Evolutionary conservation across 2,888 invertebrate species (phyloP), one percentile per base, ranked within the genome.

Genomic region (Pimpla rufipes): DNA sequence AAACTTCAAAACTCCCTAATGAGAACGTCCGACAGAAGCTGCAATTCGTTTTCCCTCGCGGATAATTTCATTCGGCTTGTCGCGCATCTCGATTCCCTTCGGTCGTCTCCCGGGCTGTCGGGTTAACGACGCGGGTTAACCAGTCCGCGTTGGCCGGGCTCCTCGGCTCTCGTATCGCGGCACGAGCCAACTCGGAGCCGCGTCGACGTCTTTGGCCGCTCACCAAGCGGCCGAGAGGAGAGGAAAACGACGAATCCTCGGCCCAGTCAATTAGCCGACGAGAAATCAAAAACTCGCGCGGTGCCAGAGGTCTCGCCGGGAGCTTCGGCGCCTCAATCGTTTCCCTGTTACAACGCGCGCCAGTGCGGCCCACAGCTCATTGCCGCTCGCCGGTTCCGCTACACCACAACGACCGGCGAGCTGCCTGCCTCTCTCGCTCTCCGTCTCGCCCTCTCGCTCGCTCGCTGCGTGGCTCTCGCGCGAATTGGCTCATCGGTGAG

Each of bases 401-500:
- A n/a, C 59, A 37, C 50, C 8, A 50, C 18, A 29, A 29, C 29
- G 13, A n/a, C 62, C 8, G 62, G 11, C 62, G n/a, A n/a, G n/a
- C n/a, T n/a, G n/a, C n/a, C n/a, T n/a, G n/a, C n/a, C n/a, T n/a
- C n/a, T n/a, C n/a, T n/a, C n/a, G 8, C 37, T 37, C 0, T 7
- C 66, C 57, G 68, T 76, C 62, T 76, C 66, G n/a, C n/a, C 64
- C 77, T 62, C n/a, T 45, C 47, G 67, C 59, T 62, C 23, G 66
- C 62, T 37, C 55, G 78, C 52, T 29, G n/a, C 42, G 16, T 47
- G 16, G 8, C 40, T 64, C 62, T 13, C 18, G 84, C 68, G 74
- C 84, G 82, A 87, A 86, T 83, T 84, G 87, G 85, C 85, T 83
- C 82, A 87, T 86, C 84, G 84, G 87, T 87, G 85, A 88, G 87